Evolutionary conservation across 2,113 vertebrate species (phyloP).

Genomic region (Pseudorhombus dupliciocellatus): DNA sequence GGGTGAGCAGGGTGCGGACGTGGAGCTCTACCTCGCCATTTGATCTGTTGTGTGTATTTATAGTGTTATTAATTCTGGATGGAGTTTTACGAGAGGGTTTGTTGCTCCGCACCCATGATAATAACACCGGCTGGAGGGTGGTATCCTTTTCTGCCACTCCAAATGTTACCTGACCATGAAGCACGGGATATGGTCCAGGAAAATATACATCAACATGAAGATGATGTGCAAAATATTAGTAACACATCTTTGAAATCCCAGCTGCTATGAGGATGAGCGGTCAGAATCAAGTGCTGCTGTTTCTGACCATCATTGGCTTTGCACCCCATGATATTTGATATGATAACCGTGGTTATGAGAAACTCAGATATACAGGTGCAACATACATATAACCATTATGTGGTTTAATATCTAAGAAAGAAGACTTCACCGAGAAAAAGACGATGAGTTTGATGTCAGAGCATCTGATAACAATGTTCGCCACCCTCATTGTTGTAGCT

Average conservation of each 20-base stretch:
- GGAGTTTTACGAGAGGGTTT: conserved; percentile 39
- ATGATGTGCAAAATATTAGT: conserved; percentile 3
- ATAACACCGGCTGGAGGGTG: conserved; percentile 18
- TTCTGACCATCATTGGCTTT: background rate
- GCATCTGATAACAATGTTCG: too few species aligned
- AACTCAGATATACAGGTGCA: background rate
- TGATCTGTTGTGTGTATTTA: conserved; percentile 56
- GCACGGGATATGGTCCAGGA: background rate
- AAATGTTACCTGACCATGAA: conserved; percentile 22
- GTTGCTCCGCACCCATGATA: conserved; percentile 45
- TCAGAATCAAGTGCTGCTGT: background rate
- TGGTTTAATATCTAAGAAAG: too few species aligned
- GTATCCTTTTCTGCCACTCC: background rate
- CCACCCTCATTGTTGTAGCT: too few species aligned
- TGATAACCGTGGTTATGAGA: background rate
- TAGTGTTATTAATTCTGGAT: conserved; percentile 39
- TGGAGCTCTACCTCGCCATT: conserved; percentile 18
- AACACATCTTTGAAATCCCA: background rate
- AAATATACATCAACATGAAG: background rate
- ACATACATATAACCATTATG: too few species aligned
- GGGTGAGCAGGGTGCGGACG: conserved; percentile 27
- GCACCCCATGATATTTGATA: background rate
- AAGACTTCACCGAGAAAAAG: too few species aligned
- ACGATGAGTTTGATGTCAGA: too few species aligned
- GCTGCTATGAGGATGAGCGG: too few species aligned